Conservation (phyloP, 1,140 invertebrate genomes). For the Drosophila paulistorum region DNA sequence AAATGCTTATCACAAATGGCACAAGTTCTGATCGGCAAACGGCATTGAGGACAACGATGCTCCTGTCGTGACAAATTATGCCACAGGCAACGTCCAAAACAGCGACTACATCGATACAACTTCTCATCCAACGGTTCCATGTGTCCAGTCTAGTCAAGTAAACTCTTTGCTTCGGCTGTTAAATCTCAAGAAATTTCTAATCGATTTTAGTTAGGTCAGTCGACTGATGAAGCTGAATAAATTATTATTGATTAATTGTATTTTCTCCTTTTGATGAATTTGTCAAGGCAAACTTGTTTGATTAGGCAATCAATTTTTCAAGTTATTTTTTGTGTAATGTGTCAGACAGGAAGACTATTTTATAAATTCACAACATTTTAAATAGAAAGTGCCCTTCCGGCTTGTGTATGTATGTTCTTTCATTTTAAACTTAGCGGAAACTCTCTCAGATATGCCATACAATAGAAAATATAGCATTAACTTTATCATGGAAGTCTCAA, state of each 20-base stretch:
- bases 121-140: slow-evolving; percentile 7
- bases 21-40: slow-evolving; percentile 23
- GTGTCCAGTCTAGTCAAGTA: not conserved
- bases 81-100: slow-evolving; percentile 41
- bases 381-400: no score
- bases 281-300: not conserved
- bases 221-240: no score
- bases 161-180: no score
- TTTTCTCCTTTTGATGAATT: not conserved
- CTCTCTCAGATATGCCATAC: no score
- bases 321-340: no score
- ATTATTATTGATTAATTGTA: not conserved
- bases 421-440: no score
- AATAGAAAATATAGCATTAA: no score
- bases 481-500: no score
- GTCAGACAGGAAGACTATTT: no score
- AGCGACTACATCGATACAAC: slow-evolving; percentile 44
- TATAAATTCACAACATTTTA: no score
- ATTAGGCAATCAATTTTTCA: not conserved
- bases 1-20: slow-evolving; percentile 42
- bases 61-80: slow-evolving; percentile 40
- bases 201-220: not conserved
- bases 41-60: slow-evolving; percentile 44
- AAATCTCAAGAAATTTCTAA: not conserved
- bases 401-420: no score